These are phyloP conservation scores for Physocephala rufipes DNA, from an alignment of 2,888 invertebrate species.

Conservation along the genomic window DNA sequence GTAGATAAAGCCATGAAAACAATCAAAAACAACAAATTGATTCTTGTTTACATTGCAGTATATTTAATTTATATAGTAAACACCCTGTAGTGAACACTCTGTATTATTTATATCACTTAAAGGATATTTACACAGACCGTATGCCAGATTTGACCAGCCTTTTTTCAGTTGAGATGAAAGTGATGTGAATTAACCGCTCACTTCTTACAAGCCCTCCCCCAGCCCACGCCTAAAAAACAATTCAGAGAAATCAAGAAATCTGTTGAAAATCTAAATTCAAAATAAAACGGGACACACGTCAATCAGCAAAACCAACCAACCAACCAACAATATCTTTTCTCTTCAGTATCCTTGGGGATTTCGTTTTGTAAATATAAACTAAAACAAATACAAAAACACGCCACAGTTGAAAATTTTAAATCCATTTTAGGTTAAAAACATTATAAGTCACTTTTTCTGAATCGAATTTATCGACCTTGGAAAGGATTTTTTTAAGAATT, in stretches of 20 bases:
- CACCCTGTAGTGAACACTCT: no score
- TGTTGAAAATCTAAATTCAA: no score
- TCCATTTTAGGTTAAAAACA: background rate
- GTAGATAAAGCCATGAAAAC: slow-evolving; percentile 4
- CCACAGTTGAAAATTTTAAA: background rate
- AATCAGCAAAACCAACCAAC: no score
- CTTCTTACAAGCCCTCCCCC: no score
- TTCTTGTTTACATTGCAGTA: slow-evolving; percentile 21
- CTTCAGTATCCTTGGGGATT: background rate
- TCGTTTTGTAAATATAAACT: background rate
- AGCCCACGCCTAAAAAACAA: no score
- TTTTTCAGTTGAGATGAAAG: no score
- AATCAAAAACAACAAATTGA: slow-evolving; percentile 23
- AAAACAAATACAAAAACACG: background rate
- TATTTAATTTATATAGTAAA: background rate
- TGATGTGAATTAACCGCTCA: no score
- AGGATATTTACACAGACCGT: no score
- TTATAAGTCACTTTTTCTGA: no score
- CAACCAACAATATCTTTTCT: background rate
- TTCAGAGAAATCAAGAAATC: no score
- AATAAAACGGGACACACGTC: background rate
- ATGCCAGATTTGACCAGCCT: no score
- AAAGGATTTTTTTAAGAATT: background rate
- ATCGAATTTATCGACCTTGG: background rate
- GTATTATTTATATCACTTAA: no score